A percentile compares a stretch with the other conserved stretches of the same genome.
These are phyloP conservation scores for Erythrocebus patas DNA, from an alignment of 2,113 vertebrate genomes.

Conservation along the genomic window DNA sequence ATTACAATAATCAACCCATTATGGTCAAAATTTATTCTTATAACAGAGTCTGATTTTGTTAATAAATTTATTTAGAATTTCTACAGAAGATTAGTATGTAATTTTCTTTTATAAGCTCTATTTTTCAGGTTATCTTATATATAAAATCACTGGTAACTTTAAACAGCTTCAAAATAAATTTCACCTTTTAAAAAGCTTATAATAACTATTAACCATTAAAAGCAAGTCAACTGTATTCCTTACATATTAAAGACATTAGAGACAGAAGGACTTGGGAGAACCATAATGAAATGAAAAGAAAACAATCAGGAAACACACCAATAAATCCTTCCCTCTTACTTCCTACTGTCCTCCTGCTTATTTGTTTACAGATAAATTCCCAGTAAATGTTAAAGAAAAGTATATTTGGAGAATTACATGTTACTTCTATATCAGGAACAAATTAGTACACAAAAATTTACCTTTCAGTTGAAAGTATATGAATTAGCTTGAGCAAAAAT, in stretches of 20 bases:
- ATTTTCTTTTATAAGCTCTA: background rate
- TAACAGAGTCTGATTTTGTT: background rate
- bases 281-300: slow-evolving; percentile 13
- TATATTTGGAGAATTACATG: background rate
- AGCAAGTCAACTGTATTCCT: background rate
- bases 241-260: background rate
- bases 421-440: background rate
- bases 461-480: slow-evolving; percentile 98
- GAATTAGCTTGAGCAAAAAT: slow-evolving; percentile 96
- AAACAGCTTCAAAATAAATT: slow-evolving; percentile 13
- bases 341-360: background rate
- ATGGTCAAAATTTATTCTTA: background rate
- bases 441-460: slow-evolving; percentile 69
- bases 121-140: background rate
- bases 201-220: background rate
- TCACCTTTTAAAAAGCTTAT: background rate
- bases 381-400: background rate
- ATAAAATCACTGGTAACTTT: background rate
- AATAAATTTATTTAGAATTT: background rate
- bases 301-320: background rate
- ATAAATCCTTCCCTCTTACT: background rate
- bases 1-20: background rate
- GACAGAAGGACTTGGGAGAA: background rate
- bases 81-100: background rate
- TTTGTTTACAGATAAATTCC: background rate